Evolutionary conservation across 1,140 invertebrate genomes (phyloP).

Genomic region (Coelopa frigida): DNA sequence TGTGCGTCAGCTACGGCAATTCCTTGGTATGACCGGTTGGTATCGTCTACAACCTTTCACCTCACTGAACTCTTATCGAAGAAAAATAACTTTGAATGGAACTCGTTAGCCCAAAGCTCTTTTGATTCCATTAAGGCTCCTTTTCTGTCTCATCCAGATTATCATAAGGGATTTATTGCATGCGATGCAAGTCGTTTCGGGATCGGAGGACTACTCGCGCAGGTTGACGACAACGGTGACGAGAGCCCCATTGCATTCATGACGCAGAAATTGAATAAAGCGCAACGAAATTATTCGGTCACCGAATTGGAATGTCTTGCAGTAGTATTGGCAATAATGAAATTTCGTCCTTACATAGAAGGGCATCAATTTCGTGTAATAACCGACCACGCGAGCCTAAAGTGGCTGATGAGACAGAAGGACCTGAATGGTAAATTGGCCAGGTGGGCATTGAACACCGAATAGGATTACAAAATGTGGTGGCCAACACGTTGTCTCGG

Average conservation of each 20-base stretch:
- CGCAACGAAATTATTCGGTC: conserved; percentile 3
- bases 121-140: conserved; percentile 19
- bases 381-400: conserved; percentile 4
- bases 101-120: background rate
- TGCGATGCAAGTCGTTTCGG: background rate
- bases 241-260: conserved; percentile 3
- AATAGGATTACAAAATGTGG: conserved; percentile 3
- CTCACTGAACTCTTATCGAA: conserved; percentile 16
- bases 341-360: conserved; percentile 5
- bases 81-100: conserved; percentile 1
- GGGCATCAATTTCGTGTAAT: conserved; percentile 2
- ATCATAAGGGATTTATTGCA: background rate
- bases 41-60: conserved; percentile 28
- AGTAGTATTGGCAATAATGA: conserved; percentile 2
- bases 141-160: conserved; percentile 20
- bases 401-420: conserved; percentile 8
- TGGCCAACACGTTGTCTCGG: background rate
- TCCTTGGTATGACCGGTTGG: conserved; percentile 45
- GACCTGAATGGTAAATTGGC: no score
- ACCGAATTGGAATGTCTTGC: conserved; percentile 2
- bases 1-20: conserved; percentile 38
- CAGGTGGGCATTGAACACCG: conserved; percentile 6
- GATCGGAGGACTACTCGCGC: background rate
- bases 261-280: background rate
- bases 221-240: background rate